phyloP scores from a whole-genome alignment of 1,140 invertebrate genomes.

The Gonioctena quinquepunctata region DNA sequence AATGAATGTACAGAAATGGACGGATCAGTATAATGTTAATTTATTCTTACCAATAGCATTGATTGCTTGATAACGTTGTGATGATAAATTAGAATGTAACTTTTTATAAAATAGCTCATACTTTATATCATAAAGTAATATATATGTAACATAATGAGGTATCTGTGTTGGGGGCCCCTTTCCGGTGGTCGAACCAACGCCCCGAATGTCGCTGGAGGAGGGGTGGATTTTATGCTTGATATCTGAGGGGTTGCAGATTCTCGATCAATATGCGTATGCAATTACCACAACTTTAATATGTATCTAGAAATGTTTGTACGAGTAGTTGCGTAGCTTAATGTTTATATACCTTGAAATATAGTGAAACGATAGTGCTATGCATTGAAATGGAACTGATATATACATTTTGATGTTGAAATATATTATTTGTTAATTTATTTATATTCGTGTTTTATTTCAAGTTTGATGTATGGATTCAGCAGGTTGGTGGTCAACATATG shows the following conservation, averaged over 20 bases:
- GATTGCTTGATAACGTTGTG: background rate
- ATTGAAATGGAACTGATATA: conserved; percentile 27
- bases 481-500: no score
- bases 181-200: no score
- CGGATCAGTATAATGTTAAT: background rate
- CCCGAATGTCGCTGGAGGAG: no score
- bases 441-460: conserved; percentile 11
- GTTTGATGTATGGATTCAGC: no score
- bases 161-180: no score
- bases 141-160: no score
- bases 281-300: background rate
- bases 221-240: no score
- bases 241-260: no score
- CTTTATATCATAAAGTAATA: background rate
- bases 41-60: conserved; percentile 3
- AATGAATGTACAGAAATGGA: background rate
- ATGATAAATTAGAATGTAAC: background rate
- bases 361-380: conserved; percentile 20
- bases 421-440: conserved; percentile 28
- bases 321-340: conserved; percentile 12
- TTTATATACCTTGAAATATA: conserved; percentile 17
- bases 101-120: background rate
- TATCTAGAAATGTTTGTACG: conserved; percentile 14
- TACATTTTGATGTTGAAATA: conserved; percentile 24
- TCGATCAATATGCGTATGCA: background rate